Percentiles rank a stretch among this genome's conserved stretches.
Evolutionary conservation across 2,797 vertebrate genomes (phyloP).

Genomic region (Numenius phaeopus): DNA sequence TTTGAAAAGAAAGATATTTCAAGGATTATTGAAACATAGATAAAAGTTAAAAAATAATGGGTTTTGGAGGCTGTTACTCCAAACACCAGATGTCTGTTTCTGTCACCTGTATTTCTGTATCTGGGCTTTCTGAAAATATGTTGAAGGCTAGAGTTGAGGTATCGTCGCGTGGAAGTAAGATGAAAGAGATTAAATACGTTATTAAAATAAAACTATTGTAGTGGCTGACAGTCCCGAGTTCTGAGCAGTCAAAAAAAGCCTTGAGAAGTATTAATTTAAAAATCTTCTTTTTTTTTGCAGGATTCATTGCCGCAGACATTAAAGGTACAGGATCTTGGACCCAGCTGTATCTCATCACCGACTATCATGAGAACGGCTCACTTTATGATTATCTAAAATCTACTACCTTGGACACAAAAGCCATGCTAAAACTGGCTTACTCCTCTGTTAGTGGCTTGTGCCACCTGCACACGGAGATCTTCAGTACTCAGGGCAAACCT

Average conservation of each 20-base stretch:
- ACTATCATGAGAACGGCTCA: conserved; percentile 96
- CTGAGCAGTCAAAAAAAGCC: neutral
- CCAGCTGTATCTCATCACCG: conserved; percentile 95
- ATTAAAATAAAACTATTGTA: neutral
- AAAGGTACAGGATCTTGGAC: conserved; percentile 99
- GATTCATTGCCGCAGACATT: conserved; percentile 97
- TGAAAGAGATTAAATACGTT: neutral
- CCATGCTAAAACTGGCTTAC: conserved; percentile 91
- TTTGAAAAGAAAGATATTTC: neutral
- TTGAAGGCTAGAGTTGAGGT: neutral
- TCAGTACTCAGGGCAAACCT: conserved; percentile 97
- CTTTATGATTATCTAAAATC: conserved; percentile 96
- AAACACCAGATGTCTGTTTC: neutral
- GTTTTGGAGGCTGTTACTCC: neutral
- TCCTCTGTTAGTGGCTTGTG: conserved; percentile 94
- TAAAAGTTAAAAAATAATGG: neutral
- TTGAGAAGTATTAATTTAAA: neutral
- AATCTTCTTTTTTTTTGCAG: conserved; percentile 68
- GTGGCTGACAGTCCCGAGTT: neutral
- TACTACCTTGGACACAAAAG: conserved; percentile 90
- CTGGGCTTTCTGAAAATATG: neutral
- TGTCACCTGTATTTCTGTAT: neutral
- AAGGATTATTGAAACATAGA: neutral
- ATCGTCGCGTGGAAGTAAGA: neutral
- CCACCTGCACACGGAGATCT: conserved; percentile 97